Base-by-base conservation (phyloP, 2,113 vertebrate species). In the Albula goreensis region DNA sequence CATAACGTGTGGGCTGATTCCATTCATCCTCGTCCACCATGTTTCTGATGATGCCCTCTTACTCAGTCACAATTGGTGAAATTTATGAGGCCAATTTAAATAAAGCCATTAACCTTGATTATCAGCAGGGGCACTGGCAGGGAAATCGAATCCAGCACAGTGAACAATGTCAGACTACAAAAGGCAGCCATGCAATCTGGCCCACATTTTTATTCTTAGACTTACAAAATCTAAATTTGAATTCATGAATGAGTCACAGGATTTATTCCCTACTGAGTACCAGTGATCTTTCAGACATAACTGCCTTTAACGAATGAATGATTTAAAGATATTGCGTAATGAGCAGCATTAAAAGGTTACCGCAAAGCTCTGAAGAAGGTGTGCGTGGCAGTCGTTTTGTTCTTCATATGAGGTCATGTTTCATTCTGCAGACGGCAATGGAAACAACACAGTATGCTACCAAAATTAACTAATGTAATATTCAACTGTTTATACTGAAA, bases 51-150 rank as follows among this genome's bases (percentile, higher is more conserved):
- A 66, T 51, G 79, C 78, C 56, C 9, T 52, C 82, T 63, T 78
- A 52, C 25, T 70, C 87, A 84, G 91, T 93, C 88, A 88, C 25
- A 86, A 83, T 86, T 66, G 81, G 86, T 60, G 53, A 60, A 51
- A 88, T 90, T 91, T 89, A 90, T 87, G 80, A 85, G 7, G 9
- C 0, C 83, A 86, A 50, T 90, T 90, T 87, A 57, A 85, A 87
- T 89, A 66, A 89, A 90, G 90, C 86, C 5, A 81, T 88, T 89
- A 88, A 89, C 88, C 89, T 88, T 87, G 82, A 87, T 79, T 56
- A 85, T 17, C 48, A 50, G 19, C 70, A 19, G 52, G 78, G 13
- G 83, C 66, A 56, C 83, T 80, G 78, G 17, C 81, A n/a, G 7
- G 41, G 41, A 66, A 87, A 87, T n/a, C 50, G 6, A 52, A 84